These are phyloP conservation scores for Drosophila nannoptera DNA, from an alignment of 1,140 invertebrate genomes.

Conservation along the genomic window DNA sequence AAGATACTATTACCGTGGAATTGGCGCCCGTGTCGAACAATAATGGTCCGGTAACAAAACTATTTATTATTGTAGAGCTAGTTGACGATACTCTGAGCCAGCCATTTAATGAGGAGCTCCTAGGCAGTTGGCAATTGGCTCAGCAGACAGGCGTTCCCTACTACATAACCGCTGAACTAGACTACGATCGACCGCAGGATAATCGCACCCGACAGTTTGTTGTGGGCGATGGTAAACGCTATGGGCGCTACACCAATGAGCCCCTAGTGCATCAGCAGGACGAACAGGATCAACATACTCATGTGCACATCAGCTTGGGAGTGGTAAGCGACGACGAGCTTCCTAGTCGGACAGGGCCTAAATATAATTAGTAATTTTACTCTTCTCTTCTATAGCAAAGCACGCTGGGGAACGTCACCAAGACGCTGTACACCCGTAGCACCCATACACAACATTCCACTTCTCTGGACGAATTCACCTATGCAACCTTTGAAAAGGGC, in stretches of 20 bases:
- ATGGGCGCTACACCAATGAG: constrained; percentile 89
- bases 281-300: constrained; percentile 76
- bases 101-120: constrained; percentile 80
- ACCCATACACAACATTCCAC: constrained; percentile 73
- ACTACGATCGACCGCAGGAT: constrained; percentile 65
- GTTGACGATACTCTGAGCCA: constrained; percentile 83
- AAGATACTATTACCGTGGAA: constrained; percentile 82
- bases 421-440: constrained; percentile 84
- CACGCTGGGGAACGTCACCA: constrained; percentile 82
- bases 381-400: constrained; percentile 78
- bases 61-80: constrained; percentile 84
- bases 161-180: constrained; percentile 89
- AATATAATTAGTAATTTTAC: background rate
- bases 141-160: constrained; percentile 83
- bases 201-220: constrained; percentile 82
- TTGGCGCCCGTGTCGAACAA: constrained; percentile 84
- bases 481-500: constrained; percentile 73
- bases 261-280: constrained; percentile 81
- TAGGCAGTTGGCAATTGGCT: constrained; percentile 83
- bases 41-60: constrained; percentile 86
- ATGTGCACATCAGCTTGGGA: constrained; percentile 87
- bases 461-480: constrained; percentile 66
- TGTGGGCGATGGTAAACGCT: constrained; percentile 87
- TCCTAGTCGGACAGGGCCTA: no score
- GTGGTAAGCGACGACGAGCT: constrained; percentile 79